Percentiles rank a stretch among this genome's conserved stretches.
phyloP scores from a whole-genome alignment of 1,140 invertebrate species.

The Eupristina koningsbergeri region DNA sequence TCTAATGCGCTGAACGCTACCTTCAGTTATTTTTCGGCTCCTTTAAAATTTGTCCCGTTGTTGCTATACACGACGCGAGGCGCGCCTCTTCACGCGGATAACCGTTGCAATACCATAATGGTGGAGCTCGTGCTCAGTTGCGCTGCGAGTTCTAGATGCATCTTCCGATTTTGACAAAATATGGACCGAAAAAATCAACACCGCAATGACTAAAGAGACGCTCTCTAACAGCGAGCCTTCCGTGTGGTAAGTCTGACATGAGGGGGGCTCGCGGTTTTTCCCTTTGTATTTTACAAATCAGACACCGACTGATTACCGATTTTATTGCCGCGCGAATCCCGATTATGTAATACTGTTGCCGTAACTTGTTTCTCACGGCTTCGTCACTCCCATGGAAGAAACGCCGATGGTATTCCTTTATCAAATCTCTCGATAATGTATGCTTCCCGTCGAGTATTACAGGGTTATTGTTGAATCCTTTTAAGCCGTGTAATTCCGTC shows the following conservation, averaged over 20 bases:
- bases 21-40: too few relatives aligned
- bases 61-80: too few relatives aligned
- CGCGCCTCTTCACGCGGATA: too few relatives aligned
- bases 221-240: slow-evolving; percentile 45
- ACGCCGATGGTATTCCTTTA: slow-evolving; percentile 32
- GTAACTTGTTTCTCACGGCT: slow-evolving; percentile 51
- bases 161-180: too few relatives aligned
- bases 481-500: background rate
- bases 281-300: background rate
- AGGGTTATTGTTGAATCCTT: background rate
- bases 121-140: too few relatives aligned
- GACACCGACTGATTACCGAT: background rate
- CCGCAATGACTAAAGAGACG: background rate
- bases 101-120: too few relatives aligned
- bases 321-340: background rate
- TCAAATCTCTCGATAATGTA: background rate
- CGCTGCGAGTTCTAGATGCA: too few relatives aligned
- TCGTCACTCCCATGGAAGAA: slow-evolving; percentile 48
- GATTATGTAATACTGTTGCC: slow-evolving; percentile 13
- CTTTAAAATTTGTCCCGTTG: too few relatives aligned
- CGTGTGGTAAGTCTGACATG: slow-evolving; percentile 54
- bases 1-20: too few relatives aligned
- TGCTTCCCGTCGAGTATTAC: background rate
- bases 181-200: too few relatives aligned
- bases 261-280: slow-evolving; percentile 5